Evolutionary conservation across 2,113 vertebrate genomes (phyloP), one percentile per base, ranked within the genome.

Genomic region (Rhynchomys soricoides): DNA sequence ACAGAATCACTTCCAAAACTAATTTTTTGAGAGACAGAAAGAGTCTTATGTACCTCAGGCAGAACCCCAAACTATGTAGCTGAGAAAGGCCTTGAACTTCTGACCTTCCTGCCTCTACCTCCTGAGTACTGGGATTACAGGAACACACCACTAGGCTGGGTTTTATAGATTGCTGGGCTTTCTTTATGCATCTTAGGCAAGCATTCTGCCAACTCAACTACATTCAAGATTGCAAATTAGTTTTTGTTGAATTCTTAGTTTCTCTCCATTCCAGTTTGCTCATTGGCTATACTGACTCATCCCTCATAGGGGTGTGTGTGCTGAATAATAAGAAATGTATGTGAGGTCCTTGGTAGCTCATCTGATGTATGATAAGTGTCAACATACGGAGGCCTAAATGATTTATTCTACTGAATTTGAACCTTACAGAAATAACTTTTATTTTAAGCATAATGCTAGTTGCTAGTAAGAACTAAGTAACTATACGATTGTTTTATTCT

Each of bases 381-480:
- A 34, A 10, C 89, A 57, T 12, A 26, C 70, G 29, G 79, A 17
- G 71, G 16, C 6, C 40, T 71, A 37, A 81, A 70, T 77, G 62
- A 73, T 64, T 96, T 89, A 92, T 81, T 64, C 43, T 29, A 57
- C 75, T 75, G 9, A 64, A 59, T 66, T 83, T 66, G 81, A 95
- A 57, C 24, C 15, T 26, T 83, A 13, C 10, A 22, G 81, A 90
- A 94, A 77, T 57, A 82, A 40, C 13, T 83, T 93, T 79, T 90
- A 92, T 79, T 95, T 96, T 90, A 87, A 94, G 43, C 34, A 87
- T 52, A 29, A 52, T 52, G 50, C 22, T 78, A 91, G 17, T 71
- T 71, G 13, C 66, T 43, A 71, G 17, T 86, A 92, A 26, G 37
- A 21, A n/a, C 43, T 48, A 37, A 26, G 5, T 48, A 75, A 43